These are phyloP conservation scores for Sceloporus tristichus DNA, from an alignment of 2,113 vertebrate genomes.

Conservation along the genomic window DNA sequence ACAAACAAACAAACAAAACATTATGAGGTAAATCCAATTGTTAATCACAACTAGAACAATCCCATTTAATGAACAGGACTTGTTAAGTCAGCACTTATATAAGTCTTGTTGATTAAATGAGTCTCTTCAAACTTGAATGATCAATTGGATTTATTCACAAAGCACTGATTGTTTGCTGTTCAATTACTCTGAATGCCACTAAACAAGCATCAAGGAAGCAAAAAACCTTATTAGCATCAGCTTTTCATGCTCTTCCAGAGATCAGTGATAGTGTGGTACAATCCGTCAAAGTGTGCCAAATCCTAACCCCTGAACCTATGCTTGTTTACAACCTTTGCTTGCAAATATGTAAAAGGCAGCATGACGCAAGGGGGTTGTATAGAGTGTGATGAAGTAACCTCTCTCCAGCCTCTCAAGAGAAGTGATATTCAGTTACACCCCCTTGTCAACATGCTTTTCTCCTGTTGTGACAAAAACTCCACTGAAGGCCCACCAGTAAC, in stretches of 20 bases:
- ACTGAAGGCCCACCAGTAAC: neutral
- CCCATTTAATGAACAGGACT: too few species aligned
- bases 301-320: neutral
- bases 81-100: too few species aligned
- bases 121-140: too few species aligned
- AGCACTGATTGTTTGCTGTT: neutral
- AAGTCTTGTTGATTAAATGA: too few species aligned
- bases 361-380: neutral
- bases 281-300: neutral
- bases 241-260: neutral
- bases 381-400: neutral
- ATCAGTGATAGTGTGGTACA: neutral
- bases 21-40: too few species aligned
- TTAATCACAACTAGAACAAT: too few species aligned
- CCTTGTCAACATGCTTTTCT: neutral
- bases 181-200: neutral
- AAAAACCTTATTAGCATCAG: neutral
- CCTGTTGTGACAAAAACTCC: neutral
- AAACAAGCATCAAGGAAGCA: neutral
- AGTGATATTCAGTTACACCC: neutral
- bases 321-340: neutral
- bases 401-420: neutral
- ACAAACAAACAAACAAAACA: too few species aligned
- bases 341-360: neutral
- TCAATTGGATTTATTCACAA: neutral